Base-by-base conservation (phyloP, 2,888 invertebrate species). In the Drosophila putrida region DNA sequence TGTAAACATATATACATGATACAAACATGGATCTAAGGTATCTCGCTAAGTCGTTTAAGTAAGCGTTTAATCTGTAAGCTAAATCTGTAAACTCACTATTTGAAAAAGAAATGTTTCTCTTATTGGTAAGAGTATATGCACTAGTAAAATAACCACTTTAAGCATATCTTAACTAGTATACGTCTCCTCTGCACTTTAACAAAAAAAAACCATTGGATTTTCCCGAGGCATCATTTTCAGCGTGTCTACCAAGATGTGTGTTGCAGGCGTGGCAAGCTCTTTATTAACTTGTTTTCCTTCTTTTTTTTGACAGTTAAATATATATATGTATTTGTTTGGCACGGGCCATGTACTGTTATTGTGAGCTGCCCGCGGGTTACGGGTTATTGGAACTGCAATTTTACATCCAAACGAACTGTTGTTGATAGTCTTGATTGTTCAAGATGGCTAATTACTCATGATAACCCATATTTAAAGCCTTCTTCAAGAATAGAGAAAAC, bases 351-450 rank as follows among this genome's bases (percentile, higher is more conserved):
- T 43, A 13, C 44, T 60, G 43, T 53, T 59, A 6, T 64, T 53
- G 55, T 49, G 33, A 49, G 11, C 6, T 64, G 84, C 67, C 78
- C 51, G 43, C 64, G 65, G 81, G 88, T 64, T 70, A 51, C 46
- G 70, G 81, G 84, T 81, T 84, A 82, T 77, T 83, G 87, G 87
- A 83, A 66, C 84, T 66, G 58, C 74, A 77, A 64, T 53, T 60
- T 49, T 46, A n/a, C 33, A 9, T 5, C 8, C 13, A 25, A 15
- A 13, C 10, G 28, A 15, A 13, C 9, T 31, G 1, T 13, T 33
- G 20, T 1, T n/a, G 35, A 6, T 49, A 2, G 10, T 11, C 35
- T 49, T 20, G 31, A 11, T 4, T 47, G 27, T 27, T 10, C 25
- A 11, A 43, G 11, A 28, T 15, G 11, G 9, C 15, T 39, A 9